Conservation (phyloP, 2,888 invertebrate genomes). For the Gastracanthus pulcherrimus region DNA sequence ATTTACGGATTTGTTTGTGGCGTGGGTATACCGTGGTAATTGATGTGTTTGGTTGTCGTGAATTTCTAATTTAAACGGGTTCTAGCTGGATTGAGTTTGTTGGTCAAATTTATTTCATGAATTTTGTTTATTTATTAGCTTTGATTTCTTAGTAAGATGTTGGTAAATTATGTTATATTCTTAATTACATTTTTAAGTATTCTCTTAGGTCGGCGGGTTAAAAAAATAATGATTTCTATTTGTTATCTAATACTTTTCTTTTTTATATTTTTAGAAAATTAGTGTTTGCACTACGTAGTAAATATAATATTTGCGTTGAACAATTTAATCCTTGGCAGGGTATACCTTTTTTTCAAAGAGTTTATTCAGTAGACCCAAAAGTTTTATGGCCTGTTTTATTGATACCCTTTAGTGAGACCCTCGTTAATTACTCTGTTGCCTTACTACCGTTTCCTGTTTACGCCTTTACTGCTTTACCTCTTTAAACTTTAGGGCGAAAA, state of each 20-base stretch:
- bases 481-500: slow-evolving; percentile 1
- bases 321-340: not conserved
- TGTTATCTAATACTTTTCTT: too few species aligned
- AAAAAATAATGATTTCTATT: too few species aligned
- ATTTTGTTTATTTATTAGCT: not conserved
- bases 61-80: not conserved
- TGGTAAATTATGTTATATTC: too few species aligned
- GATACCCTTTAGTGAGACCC: not conserved
- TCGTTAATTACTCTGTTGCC: slow-evolving; percentile 18
- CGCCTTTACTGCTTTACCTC: slow-evolving; percentile 31
- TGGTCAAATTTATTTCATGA: slow-evolving; percentile 11
- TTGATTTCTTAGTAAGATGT: not conserved
- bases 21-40: not conserved
- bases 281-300: too few species aligned
- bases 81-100: not conserved
- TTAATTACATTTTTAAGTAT: not conserved
- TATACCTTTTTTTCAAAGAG: not conserved
- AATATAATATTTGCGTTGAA: too few species aligned
- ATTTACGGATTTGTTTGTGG: slow-evolving; percentile 46
- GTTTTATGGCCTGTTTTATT: slow-evolving; percentile 15
- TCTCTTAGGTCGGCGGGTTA: not conserved
- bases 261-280: too few species aligned
- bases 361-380: not conserved
- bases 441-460: not conserved
- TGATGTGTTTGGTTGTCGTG: not conserved